A percentile compares a stretch with the other conserved stretches of the same genome.
phyloP scores from a whole-genome alignment of 1,140 invertebrate genomes.

The Halictus rubicundus region DNA sequence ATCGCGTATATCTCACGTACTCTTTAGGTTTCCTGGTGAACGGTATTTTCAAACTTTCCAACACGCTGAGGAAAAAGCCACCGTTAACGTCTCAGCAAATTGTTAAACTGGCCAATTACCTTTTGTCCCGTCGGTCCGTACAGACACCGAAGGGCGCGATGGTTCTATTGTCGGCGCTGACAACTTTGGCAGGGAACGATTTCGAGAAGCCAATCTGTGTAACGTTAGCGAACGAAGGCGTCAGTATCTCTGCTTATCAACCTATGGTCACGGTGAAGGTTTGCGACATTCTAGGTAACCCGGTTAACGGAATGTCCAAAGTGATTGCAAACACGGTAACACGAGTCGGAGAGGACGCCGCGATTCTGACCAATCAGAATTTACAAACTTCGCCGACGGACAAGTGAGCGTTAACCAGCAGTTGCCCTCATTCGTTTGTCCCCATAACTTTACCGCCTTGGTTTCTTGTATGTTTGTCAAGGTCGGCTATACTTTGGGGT shows the following conservation, averaged over 20 bases:
- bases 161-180: slow-evolving; percentile 89
- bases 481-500: slow-evolving; percentile 78
- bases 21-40: slow-evolving; percentile 85
- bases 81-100: slow-evolving; percentile 89
- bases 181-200: slow-evolving; percentile 85
- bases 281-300: slow-evolving; percentile 91
- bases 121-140: slow-evolving; percentile 93
- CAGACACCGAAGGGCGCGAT: slow-evolving; percentile 91
- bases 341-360: slow-evolving; percentile 87
- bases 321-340: slow-evolving; percentile 89
- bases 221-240: slow-evolving; percentile 86
- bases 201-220: slow-evolving; percentile 88
- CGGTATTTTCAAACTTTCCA: slow-evolving; percentile 87
- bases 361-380: slow-evolving; percentile 86
- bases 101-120: slow-evolving; percentile 95
- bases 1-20: slow-evolving; percentile 27
- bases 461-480: slow-evolving; percentile 48
- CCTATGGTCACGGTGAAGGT: slow-evolving; percentile 89
- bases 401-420: slow-evolving; percentile 78
- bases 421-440: slow-evolving; percentile 6
- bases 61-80: slow-evolving; percentile 85
- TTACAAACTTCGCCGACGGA: slow-evolving; percentile 81
- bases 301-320: slow-evolving; percentile 82
- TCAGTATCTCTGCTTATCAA: slow-evolving; percentile 86
- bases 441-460: slow-evolving; percentile 77